A percentile compares a stretch with the other conserved stretches of the same genome.
Conservation (phyloP, 1,140 invertebrate species). For the Drosophila persimilis region DNA sequence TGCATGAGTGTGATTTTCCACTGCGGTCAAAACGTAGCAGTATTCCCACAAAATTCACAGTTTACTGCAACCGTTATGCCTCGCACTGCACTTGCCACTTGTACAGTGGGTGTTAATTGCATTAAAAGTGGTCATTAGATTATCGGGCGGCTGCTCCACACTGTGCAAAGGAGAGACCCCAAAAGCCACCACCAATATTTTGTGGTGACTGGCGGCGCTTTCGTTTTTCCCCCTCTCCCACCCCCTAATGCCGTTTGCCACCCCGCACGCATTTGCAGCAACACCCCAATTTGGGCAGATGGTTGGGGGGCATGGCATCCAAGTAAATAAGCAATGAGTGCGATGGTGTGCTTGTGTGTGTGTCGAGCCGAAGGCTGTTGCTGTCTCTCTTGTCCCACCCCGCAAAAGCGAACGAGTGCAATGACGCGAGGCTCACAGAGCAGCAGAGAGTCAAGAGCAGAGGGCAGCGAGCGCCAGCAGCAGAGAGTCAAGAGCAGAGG, state of each 20-base stretch:
- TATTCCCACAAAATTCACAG: slow-evolving; percentile 16
- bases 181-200: slow-evolving; percentile 44
- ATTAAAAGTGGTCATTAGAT: slow-evolving; percentile 29
- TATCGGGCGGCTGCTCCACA: slow-evolving; percentile 32
- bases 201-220: slow-evolving; percentile 38
- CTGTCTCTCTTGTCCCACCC: neutral
- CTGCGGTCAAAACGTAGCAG: too few relatives aligned
- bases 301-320: slow-evolving; percentile 19
- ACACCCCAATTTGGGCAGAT: slow-evolving; percentile 6
- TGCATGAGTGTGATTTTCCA: too few relatives aligned
- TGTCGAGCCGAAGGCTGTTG: slow-evolving; percentile 1
- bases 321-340: slow-evolving; percentile 46
- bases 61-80: slow-evolving; percentile 24
- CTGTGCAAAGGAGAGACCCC: slow-evolving; percentile 31
- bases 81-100: slow-evolving; percentile 4
- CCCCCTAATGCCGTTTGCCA: slow-evolving; percentile 45
- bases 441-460: slow-evolving; percentile 14
- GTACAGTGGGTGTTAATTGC: slow-evolving; percentile 24
- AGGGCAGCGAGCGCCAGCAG: slow-evolving; percentile 9
- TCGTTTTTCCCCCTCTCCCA: slow-evolving; percentile 45
- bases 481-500: slow-evolving; percentile 12
- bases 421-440: slow-evolving; percentile 44
- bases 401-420: slow-evolving; percentile 34
- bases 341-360: slow-evolving; percentile 3
- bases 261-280: slow-evolving; percentile 55